These are phyloP conservation scores for Andrena cerasifolii DNA, from an alignment of 1,140 invertebrate species.

Conservation along the genomic window DNA sequence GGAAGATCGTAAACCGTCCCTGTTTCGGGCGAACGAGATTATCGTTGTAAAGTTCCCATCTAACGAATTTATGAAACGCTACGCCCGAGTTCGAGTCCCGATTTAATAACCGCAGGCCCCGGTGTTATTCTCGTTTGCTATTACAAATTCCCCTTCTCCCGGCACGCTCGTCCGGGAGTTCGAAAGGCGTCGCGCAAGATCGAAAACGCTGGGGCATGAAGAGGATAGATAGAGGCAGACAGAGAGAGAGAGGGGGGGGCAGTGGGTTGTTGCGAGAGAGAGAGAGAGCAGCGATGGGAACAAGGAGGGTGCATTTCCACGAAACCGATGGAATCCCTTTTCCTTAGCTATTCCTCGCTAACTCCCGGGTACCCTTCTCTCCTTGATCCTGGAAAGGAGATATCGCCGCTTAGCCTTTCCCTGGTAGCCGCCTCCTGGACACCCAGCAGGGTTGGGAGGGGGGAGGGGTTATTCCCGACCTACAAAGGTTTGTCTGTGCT, in stretches of 20 bases:
- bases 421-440: constrained; percentile 8
- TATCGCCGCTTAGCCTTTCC: constrained; percentile 52
- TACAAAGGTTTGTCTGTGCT: constrained; percentile 43
- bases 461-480: constrained; percentile 42
- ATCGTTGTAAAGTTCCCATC: constrained; percentile 59
- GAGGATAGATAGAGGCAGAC: neutral
- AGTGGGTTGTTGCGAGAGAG: no score
- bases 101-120: constrained; percentile 56
- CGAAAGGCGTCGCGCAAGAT: neutral
- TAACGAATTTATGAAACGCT: constrained; percentile 64
- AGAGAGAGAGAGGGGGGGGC: neutral
- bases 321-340: constrained; percentile 51
- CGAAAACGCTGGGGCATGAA: neutral
- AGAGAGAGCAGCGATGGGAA: neutral
- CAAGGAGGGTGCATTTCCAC: constrained; percentile 33
- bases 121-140: constrained; percentile 7
- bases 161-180: constrained; percentile 4
- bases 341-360: constrained; percentile 33
- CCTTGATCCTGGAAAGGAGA: constrained; percentile 51
- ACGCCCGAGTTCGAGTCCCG: constrained; percentile 39
- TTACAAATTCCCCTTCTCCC: constrained; percentile 41
- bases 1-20: constrained; percentile 37
- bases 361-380: constrained; percentile 25
- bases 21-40: constrained; percentile 47
- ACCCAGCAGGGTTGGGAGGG: neutral